Base-by-base conservation (phyloP, 1,140 invertebrate genomes). In the Trichonephila clavata region DNA sequence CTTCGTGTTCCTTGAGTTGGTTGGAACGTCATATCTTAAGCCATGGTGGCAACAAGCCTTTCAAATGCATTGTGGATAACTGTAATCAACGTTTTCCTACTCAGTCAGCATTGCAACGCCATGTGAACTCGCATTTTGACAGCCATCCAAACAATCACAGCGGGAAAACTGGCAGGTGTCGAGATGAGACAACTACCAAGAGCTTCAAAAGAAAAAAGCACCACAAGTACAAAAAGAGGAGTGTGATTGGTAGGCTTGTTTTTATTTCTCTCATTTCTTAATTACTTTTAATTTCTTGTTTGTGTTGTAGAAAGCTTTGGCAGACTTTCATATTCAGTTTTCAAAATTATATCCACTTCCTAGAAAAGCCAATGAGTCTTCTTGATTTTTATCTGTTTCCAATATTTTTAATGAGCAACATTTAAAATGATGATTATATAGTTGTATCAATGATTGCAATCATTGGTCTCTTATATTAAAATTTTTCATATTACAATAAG, bases 71-170 rank as follows among this genome's bases (percentile, higher is more conserved):
- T 95, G 98, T 99, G 94, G 98, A 98, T 94, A 97, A 98, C 89
- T 99, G 99, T 96, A 98, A 98, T 65, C 97, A 97, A 95, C 97
- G 98, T 95, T 99, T 99, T 95, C 98, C 98, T 95, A 98, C 98
- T 93, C 98, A 99, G 97, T 98, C 97, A 94, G 97, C 98, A 81
- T 96, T 99, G 90, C 98, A 99, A 95, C 97, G 98, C 94, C 99
- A 99, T 95, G 98, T 99, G 18, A 99, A 99, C 96, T 97, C 97
- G 95, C 99, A 99, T 95, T 99, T 99, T 96, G 97, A 96, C 97
- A 95, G 96, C 96, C 87, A 77, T 43, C 24, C 60, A 24, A 68
- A 77, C 59, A 63, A 18, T 60, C 83, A 92, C 60, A 90, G 87
- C 65, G 59, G 57, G 14, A 92, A 84, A 43, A 68, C 59, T 5